Base-by-base conservation (phyloP, 1,140 invertebrate species). In the Uloborus diversus region DNA sequence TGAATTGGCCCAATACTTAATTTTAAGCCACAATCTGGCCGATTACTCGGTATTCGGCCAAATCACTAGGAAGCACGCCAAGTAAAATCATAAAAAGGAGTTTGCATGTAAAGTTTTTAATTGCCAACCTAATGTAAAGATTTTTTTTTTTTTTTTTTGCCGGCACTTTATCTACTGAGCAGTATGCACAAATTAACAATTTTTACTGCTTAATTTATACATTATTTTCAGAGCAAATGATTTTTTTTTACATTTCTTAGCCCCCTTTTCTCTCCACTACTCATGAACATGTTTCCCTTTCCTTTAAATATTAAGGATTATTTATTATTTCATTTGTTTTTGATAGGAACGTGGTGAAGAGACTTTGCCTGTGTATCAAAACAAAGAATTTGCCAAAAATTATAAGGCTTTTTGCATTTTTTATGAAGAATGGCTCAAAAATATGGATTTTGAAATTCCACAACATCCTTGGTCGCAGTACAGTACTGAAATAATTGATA, bases 401-500 rank as follows among this genome's bases (percentile, higher is more conserved):
- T 76, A 53, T 27, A 51, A 76, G 35, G 61, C 53, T 14, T 76
- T 76, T n/a, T 65, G 71, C 20, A 3, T 33, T 57, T 28, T 28
- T 25, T 76, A 76, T 56, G 61, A 62, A 35, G 23, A 64, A 1
- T 76, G 71, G 71, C 14, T 76, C 4, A 47, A 51, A 17, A 20
- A 17, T 14, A 65, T 27, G 49, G 33, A 76, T 35, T 28, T 64
- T 2, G 59, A 76, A 25, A 65, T 28, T 1, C 25, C 27, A 20
- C 37, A 76, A 17, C 37, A 76, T 64, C 49, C 57, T 0, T 76
- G 71, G 71, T 5, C 42, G 33, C 71, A 76, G 20, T 76, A 23
- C 42, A 76, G 14, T 28, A 76, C 71, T 20, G 27, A 49, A 32
- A 69, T 69, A 27, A 13, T 37, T 37, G 62, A 37, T 37, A 65